Base-by-base conservation (phyloP, 1,140 invertebrate species). In the Anastrepha ludens region DNA sequence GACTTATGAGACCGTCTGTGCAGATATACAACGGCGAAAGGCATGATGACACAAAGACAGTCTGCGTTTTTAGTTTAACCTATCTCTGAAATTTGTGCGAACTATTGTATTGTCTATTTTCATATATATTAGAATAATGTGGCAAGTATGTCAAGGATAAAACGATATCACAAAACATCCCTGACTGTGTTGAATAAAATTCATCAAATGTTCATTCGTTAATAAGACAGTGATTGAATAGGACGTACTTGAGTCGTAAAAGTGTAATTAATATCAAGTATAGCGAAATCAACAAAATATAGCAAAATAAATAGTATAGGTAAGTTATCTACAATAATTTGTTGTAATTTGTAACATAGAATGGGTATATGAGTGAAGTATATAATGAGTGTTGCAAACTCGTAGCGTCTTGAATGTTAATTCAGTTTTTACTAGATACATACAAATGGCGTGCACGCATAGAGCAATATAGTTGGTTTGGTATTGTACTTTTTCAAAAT, bases 121-220 rank as follows among this genome's bases (percentile, higher is more conserved):
- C 29, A 29, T 29, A 29, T 29, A 29, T 29, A 29, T 29, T 29
- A 29, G 29, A 29, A 29, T 29, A 29, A 29, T 29, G 29, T 29
- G 29, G 29, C 29, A 29, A 29, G 29, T 29, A 29, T 29, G 29
- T 29, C 1, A 29, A 29, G 29, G 29, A 29, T 29, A 29, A 29
- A 29, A 29, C 60, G n/a, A 15, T 62, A 17, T 15, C 9, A 5
- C 60, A 15, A 17, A 62, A 5, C 60, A 62, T 15, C 60, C 60
- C 29, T 29, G 81, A 29, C 17, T 58, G 62, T 17, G n/a, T 86
- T 86, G 5, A 47, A 60, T 3, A 15, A 86, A 62, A 86, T 86
- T 62, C 55, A 60, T 62, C 20, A 9, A n/a, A 17, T n/a, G 59
- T 62, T 62, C 39, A 86, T 62, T 62, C 11, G 11, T 29, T 4